Percentiles rank a stretch among this genome's conserved stretches.
Evolutionary conservation across 1,140 invertebrate species (phyloP).

Genomic region (Oscheius sp.): DNA sequence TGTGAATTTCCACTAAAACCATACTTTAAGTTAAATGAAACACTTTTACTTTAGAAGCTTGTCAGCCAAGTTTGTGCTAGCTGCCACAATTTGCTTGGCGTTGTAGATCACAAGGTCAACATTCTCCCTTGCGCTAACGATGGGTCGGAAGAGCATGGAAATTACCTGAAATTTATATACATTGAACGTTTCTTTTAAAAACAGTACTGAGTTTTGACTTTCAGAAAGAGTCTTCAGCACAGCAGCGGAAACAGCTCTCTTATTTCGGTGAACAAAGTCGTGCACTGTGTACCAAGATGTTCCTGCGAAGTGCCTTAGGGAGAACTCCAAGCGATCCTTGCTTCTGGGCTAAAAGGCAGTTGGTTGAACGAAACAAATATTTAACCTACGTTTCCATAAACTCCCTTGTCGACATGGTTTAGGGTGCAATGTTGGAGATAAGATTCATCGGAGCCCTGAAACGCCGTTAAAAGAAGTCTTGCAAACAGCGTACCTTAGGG

Average conservation of each 20-base stretch:
- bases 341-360: conserved; percentile 6
- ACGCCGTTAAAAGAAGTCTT: background rate
- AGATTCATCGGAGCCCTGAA: conserved; percentile 17
- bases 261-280: conserved; percentile 26
- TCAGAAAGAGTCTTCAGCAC: background rate
- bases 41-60: conserved; percentile 1
- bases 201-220: conserved; percentile 27
- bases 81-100: background rate
- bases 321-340: conserved; percentile 27
- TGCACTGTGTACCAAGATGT: conserved; percentile 30
- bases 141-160: conserved; percentile 5
- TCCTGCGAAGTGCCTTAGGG: conserved; percentile 23
- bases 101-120: background rate
- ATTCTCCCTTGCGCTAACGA: background rate
- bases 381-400: conserved; percentile 22
- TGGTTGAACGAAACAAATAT: background rate
- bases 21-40: background rate
- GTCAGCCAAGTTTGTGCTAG: background rate
- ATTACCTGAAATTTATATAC: conserved; percentile 8
- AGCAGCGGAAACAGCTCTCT: conserved; percentile 1
- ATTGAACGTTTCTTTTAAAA: background rate
- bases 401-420: conserved; percentile 26
- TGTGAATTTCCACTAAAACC: conserved; percentile 27
- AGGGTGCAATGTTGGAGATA: conserved; percentile 32
- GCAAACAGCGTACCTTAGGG: conserved; percentile 12